Percentiles rank a stretch among this genome's conserved stretches.
These are phyloP conservation scores for Lepidotrigona ventralis DNA, from an alignment of 1,140 invertebrate genomes.

Conservation along the genomic window DNA sequence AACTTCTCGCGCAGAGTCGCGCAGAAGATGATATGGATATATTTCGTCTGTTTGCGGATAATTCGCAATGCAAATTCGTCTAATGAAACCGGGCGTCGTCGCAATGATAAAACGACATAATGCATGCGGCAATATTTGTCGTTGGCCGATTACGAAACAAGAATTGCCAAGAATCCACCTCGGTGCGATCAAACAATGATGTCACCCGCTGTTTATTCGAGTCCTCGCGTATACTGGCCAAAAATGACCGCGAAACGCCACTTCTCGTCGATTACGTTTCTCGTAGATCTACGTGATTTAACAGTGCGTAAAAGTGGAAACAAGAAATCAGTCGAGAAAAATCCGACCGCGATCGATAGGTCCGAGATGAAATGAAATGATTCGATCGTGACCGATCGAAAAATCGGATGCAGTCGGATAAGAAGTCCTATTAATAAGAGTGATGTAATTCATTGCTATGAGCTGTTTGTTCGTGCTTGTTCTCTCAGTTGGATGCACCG, in stretches of 20 bases:
- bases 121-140: constrained; percentile 25
- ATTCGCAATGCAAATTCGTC: constrained; percentile 23
- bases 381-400: neutral
- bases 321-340: neutral
- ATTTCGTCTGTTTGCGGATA: neutral
- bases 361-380: neutral
- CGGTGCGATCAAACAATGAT: constrained; percentile 24
- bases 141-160: constrained; percentile 19
- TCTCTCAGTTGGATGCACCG: neutral
- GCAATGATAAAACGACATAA: neutral
- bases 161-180: constrained; percentile 8
- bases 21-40: neutral
- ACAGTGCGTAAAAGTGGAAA: neutral
- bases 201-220: neutral
- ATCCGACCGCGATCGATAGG: neutral
- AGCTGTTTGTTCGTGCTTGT: neutral
- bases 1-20: neutral
- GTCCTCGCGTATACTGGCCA: neutral
- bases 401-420: constrained; percentile 21
- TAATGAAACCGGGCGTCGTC: neutral
- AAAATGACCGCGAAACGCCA: neutral
- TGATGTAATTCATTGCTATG: constrained; percentile 42
- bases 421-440: constrained; percentile 50
- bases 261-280: no score
- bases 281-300: neutral